Evolutionary conservation across 2,888 invertebrate species (phyloP).

Genomic region (Smittia aterrima): DNA sequence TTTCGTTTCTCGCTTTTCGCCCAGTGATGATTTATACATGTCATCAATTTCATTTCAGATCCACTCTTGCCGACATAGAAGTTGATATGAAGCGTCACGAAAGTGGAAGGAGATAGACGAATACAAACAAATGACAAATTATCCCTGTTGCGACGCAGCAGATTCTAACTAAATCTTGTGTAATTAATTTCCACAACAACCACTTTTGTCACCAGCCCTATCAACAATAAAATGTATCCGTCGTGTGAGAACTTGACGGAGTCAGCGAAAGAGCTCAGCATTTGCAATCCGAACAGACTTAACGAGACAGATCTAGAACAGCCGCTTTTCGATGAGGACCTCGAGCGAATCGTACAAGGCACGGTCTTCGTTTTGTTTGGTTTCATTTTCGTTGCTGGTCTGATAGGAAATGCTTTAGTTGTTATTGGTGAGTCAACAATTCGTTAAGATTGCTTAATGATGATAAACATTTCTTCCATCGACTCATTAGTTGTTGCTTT

Average conservation of each 20-base stretch:
- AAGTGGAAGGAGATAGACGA: background rate
- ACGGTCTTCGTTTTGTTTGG: conserved; percentile 84
- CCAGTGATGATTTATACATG: background rate
- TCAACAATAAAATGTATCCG: conserved; percentile 21
- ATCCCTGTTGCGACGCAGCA: background rate
- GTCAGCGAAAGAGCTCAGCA: conserved; percentile 1
- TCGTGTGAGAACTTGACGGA: conserved; percentile 24
- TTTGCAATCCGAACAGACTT: background rate
- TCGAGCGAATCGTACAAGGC: conserved; percentile 66
- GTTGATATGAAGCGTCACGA: background rate
- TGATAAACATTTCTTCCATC: background rate
- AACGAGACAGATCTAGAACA: conserved; percentile 3
- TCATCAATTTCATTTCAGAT: conserved; percentile 2
- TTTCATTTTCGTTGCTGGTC: conserved; percentile 80
- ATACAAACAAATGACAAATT: background rate
- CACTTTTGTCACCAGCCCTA: background rate
- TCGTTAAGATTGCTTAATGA: background rate
- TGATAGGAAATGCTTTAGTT: conserved; percentile 85
- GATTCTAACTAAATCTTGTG: background rate
- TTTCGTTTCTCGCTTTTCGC: background rate
- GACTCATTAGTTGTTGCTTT: conserved; percentile 67
- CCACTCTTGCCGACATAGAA: background rate
- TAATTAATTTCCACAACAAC: conserved; percentile 4
- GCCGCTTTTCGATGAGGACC: conserved; percentile 23
- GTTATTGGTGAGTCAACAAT: conserved; percentile 59